Conservation (phyloP, 2,113 vertebrate species). For the Aleadryas rufinucha region DNA sequence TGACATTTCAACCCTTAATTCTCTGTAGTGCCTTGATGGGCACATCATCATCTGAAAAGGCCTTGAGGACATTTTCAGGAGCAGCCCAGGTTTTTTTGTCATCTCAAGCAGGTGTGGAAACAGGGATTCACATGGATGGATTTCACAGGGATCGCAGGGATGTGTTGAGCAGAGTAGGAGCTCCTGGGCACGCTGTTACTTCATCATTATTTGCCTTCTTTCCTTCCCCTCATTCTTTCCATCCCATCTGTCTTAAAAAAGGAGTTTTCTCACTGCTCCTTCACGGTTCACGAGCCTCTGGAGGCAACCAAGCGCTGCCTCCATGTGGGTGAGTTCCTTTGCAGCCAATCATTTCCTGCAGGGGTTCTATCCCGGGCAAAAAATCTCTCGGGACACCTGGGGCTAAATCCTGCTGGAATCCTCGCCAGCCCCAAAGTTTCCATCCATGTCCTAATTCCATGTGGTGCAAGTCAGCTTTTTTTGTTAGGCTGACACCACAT, state of each 20-base stretch:
- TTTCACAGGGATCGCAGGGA: fast-evolving
- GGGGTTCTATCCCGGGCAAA: not conserved
- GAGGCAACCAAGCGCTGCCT: not conserved
- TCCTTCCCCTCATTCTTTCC: not conserved
- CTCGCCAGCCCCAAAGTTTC: not conserved
- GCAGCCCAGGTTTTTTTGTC: not conserved
- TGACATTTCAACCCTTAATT: not conserved
- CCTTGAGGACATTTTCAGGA: not conserved
- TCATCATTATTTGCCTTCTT: not conserved
- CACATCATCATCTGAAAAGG: not conserved
- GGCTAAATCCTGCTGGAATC: not conserved
- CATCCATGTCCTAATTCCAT: not conserved
- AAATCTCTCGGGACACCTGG: not conserved
- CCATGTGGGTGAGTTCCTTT: not conserved
- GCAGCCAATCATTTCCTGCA: not conserved
- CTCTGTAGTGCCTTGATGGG: not conserved
- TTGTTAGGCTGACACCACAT: fast-evolving
- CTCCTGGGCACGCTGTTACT: not conserved
- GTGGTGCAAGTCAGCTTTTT: not conserved
- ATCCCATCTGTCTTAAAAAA: not conserved
- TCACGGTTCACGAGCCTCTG: not conserved
- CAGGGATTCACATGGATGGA: not conserved
- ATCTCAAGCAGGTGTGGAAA: not conserved
- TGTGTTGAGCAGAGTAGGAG: not conserved
- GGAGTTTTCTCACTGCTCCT: not conserved